Base-by-base conservation (phyloP, 2,113 vertebrate genomes). In the Laterallus jamaicensis region DNA sequence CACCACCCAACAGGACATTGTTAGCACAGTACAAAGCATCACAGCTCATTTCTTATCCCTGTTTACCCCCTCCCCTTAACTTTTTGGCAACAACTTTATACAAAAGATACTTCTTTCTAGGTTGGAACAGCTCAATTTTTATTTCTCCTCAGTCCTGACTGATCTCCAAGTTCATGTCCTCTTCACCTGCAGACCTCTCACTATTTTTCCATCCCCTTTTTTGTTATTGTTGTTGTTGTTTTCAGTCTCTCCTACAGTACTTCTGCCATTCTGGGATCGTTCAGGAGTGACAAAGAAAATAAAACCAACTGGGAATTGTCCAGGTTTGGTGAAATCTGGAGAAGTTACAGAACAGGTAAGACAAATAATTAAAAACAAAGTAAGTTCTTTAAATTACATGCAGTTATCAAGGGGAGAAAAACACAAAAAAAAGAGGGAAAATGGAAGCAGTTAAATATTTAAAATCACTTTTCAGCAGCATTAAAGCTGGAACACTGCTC, bases 181-280 rank as follows among this genome's bases (percentile, higher is more conserved):
- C 69, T 50, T 83, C 39, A 18, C 29, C 21, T 5, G 1, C 54
- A 74, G 32, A 31, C 3, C 39, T 62, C 40, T 69, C 18, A 1
- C n/a, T 55, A 7, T 11, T 13, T 20, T 7, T 2, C 0, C 1
- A 2, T 6, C 5, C 10, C 5, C 3, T 32, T 74, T 47, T 14
- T 5, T 40, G 11, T 40, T 40, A 6, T 26, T 37, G 82, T 64
- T 49, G 7, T 49, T 49, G 17, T 58, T 60, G 6, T 20, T 68
- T 89, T 87, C 50, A 24, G 18, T 62, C 12, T 58, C 66, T 69
- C 42, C 68, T 81, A 15, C 19, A 14, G 17, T 20, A 29, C 11
- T n/a, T 80, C 63, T n/a, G 77, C 44, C 31, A 7, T 24, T 80
- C 70, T 32, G 8, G 71, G 54, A 77, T 77, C 0, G 12, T 49